Percentiles rank a stretch among this genome's conserved stretches.
Evolutionary conservation across 2,797 vertebrate genomes (phyloP).

Genomic region (Alfaro cultratus): DNA sequence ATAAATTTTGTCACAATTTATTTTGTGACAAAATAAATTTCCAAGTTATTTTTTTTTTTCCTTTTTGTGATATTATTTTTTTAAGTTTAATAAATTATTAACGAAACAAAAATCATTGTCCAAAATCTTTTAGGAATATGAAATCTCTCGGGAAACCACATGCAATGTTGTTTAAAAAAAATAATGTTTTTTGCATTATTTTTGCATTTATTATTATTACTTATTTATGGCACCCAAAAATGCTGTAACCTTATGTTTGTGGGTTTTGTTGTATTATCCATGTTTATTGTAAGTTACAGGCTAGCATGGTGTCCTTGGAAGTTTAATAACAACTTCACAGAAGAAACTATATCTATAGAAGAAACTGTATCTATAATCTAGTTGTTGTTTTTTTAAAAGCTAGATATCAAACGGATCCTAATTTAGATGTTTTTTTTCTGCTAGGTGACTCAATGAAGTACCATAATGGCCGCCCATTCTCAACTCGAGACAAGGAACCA

Average conservation of each 20-base stretch:
- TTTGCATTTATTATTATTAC: too few relatives aligned
- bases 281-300: background rate
- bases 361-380: background rate
- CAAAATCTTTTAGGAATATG: background rate
- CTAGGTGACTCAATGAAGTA: constrained; percentile 91
- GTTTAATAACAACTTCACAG: background rate
- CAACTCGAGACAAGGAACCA: constrained; percentile 86
- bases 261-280: background rate
- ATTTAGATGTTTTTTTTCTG: constrained; percentile 14
- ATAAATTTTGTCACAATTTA: too few relatives aligned
- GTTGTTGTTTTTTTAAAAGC: background rate
- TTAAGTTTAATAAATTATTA: background rate
- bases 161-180: background rate
- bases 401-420: background rate
- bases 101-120: background rate
- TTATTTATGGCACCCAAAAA: background rate
- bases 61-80: background rate
- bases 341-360: background rate
- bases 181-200: background rate
- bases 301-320: background rate
- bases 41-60: background rate
- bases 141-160: background rate
- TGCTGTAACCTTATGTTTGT: background rate
- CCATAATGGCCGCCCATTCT: constrained; percentile 90
- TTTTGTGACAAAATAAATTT: too few relatives aligned